phyloP scores from a whole-genome alignment of 2,113 vertebrate species.

The Patagioenas fasciata region DNA sequence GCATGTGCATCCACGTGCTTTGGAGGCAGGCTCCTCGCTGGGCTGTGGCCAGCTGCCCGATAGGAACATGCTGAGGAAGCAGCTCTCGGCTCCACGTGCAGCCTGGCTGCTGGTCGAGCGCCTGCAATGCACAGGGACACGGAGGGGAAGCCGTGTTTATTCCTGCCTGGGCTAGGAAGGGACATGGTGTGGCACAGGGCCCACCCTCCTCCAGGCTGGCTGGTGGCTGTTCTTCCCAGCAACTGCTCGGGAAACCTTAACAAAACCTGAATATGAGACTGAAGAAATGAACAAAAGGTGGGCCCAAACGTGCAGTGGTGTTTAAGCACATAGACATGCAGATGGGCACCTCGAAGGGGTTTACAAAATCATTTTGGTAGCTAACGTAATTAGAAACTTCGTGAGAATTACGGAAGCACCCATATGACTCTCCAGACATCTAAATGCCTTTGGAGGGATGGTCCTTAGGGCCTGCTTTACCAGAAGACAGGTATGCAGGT shows the following conservation, averaged over 20 bases:
- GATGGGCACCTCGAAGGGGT: neutral
- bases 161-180: neutral
- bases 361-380: neutral
- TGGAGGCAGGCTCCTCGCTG: neutral
- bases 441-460: neutral
- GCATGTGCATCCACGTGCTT: constrained; percentile 10
- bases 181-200: neutral
- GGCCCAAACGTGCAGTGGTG: neutral
- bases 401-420: neutral
- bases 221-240: neutral
- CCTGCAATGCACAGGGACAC: neutral
- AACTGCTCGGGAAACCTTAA: neutral
- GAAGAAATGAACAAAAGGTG: neutral
- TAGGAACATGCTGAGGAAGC: constrained; percentile 48
- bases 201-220: neutral
- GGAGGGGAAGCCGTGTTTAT: neutral
- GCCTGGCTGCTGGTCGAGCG: neutral
- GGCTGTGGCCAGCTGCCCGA: neutral
- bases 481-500: neutral
- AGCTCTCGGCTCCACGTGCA: neutral
- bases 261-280: fast-evolving
- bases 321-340: neutral
- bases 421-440: neutral
- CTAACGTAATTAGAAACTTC: neutral
- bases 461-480: neutral